Percentiles rank a stretch among this genome's conserved stretches.
Evolutionary conservation across 2,797 vertebrate species (phyloP).

Genomic region (Scarus forsteni): DNA sequence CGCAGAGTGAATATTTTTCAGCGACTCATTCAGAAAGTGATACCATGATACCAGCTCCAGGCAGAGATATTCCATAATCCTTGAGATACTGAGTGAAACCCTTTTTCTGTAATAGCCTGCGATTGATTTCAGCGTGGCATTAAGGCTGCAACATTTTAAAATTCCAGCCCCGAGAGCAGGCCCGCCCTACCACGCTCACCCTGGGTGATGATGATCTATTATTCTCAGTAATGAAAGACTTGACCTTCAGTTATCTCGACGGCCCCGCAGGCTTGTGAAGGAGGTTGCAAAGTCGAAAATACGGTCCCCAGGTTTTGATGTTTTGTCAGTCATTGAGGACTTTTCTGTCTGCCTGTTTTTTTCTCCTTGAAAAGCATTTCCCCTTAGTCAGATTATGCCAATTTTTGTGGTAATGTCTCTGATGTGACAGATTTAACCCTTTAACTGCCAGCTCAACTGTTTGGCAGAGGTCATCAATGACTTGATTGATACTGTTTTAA

Average conservation of each 20-base stretch:
- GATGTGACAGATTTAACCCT: conserved; percentile 6
- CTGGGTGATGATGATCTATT: conserved; percentile 62
- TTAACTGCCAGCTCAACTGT: no score
- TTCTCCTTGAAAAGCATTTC: conserved; percentile 8
- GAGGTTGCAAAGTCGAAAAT: conserved; percentile 54
- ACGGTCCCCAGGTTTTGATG: conserved; percentile 25
- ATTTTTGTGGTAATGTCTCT: not conserved
- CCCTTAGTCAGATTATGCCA: not conserved
- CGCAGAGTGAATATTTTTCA: conserved; percentile 32
- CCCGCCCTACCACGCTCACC: conserved; percentile 17
- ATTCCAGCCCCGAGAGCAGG: conserved; percentile 43
- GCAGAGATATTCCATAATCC: conserved; percentile 58
- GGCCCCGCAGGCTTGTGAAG: conserved; percentile 39
- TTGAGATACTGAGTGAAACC: conserved; percentile 46
- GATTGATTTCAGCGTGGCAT: conserved; percentile 63
- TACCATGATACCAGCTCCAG: conserved; percentile 35
- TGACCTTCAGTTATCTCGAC: conserved; percentile 71
- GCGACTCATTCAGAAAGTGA: conserved; percentile 37
- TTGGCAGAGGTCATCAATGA: no score
- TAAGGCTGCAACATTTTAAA: conserved; percentile 59
- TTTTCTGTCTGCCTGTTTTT: conserved; percentile 11
- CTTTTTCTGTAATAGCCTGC: conserved; percentile 42
- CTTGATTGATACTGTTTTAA: no score
- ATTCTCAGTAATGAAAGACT: conserved; percentile 73
- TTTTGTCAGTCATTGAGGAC: conserved; percentile 44